Conservation (phyloP, 2,888 invertebrate species). For the Selenia dentaria region DNA sequence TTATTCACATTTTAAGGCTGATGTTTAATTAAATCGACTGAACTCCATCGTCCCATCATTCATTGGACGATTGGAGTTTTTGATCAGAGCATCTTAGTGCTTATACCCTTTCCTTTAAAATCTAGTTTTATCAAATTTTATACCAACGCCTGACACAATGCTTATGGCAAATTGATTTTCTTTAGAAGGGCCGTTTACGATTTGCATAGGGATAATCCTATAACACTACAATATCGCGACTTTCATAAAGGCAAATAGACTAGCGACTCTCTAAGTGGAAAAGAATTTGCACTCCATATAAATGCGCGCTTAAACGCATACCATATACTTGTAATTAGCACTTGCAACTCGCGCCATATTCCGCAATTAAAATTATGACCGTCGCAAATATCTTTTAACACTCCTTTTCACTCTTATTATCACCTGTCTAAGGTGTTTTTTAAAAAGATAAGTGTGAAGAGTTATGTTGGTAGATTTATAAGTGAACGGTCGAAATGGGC, state of each 20-base stretch:
- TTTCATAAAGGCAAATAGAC: constrained; percentile 7
- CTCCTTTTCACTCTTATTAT: constrained; percentile 19
- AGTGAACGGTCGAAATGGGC: constrained; percentile 66
- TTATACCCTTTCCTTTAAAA: too few relatives aligned
- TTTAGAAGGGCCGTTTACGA: too few relatives aligned
- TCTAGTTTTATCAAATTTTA: too few relatives aligned
- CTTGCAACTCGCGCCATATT: constrained; percentile 61
- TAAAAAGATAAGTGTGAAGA: constrained; percentile 24
- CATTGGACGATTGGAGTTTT: too few relatives aligned
- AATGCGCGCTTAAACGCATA: constrained; percentile 56
- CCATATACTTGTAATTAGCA: constrained; percentile 71
- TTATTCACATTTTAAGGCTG: too few relatives aligned
- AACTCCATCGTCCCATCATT: too few relatives aligned
- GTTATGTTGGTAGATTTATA: constrained; percentile 46
- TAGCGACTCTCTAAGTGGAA: constrained; percentile 36
- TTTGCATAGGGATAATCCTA: too few relatives aligned
- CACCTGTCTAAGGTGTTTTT: constrained; percentile 37
- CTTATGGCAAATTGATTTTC: too few relatives aligned
- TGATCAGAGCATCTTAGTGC: too few relatives aligned
- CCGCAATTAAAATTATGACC: constrained; percentile 70
- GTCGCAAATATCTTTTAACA: constrained; percentile 11
- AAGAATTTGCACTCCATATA: constrained; percentile 69
- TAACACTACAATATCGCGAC: too few relatives aligned
- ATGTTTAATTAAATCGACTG: too few relatives aligned
- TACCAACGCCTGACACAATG: too few relatives aligned